A percentile compares a stretch with the other conserved stretches of the same genome.
phyloP scores from a whole-genome alignment of 2,888 invertebrate genomes.

The Leptinotarsa rubiginosa region DNA sequence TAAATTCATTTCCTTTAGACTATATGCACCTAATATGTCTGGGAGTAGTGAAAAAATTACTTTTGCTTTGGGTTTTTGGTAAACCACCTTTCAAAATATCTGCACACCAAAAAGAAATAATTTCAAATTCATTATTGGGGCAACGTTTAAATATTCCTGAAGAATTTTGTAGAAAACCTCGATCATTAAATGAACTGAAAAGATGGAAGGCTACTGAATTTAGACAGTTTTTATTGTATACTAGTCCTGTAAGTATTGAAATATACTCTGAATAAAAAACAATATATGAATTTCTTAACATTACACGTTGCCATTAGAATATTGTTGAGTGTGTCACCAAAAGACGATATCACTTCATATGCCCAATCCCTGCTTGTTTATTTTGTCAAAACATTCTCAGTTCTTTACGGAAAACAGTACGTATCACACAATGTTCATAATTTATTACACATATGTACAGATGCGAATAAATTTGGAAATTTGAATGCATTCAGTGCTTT shows the following conservation, averaged over 20 bases:
- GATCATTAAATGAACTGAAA: conserved; percentile 18
- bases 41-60: conserved; percentile 22
- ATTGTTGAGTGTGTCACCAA: conserved; percentile 22
- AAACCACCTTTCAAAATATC: conserved; percentile 30
- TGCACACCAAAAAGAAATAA: conserved; percentile 6
- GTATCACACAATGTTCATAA: conserved; percentile 28
- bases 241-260: conserved; percentile 12
- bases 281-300: conserved; percentile 32
- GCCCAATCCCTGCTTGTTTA: conserved; percentile 16
- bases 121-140: not conserved
- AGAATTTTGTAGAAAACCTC: conserved; percentile 29
- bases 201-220: conserved; percentile 34
- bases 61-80: conserved; percentile 25
- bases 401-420: conserved; percentile 16
- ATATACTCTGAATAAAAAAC: conserved; percentile 20
- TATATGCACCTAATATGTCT: conserved; percentile 41
- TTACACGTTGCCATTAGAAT: conserved; percentile 33
- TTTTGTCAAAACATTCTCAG: conserved; percentile 25
- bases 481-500: conserved; percentile 26
- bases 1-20: conserved; percentile 48
- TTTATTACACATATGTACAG: conserved; percentile 20
- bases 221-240: conserved; percentile 26
- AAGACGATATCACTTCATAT: conserved; percentile 21
- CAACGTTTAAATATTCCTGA: conserved; percentile 22
- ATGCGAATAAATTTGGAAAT: conserved; percentile 23